These are phyloP conservation scores for Hippocampus barbouri DNA, from an alignment of 2,113 vertebrate genomes.

Conservation along the genomic window DNA sequence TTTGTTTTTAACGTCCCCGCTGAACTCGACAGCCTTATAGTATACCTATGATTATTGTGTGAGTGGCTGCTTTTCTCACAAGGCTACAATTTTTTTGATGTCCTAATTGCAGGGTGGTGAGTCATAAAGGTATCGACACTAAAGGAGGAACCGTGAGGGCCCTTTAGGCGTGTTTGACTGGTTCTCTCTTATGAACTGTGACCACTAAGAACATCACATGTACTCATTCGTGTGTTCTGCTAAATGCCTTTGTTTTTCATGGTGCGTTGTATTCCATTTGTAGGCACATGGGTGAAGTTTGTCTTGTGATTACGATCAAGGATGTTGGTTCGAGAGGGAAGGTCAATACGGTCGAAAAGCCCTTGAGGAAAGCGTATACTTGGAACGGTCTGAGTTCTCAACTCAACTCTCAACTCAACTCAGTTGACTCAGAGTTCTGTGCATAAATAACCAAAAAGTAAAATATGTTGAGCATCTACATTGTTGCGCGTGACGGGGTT, in stretches of 20 bases:
- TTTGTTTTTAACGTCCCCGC: conserved; percentile 65
- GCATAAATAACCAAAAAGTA: conserved; percentile 24
- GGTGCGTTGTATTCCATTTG: conserved; percentile 1
- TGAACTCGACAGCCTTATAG: conserved; percentile 54
- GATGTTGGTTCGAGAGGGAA: conserved; percentile 43
- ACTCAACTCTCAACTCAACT: too few species aligned
- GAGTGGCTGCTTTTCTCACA: conserved; percentile 54
- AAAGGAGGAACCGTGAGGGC: conserved; percentile 60
- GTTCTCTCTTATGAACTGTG: not conserved
- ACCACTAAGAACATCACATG: conserved; percentile 17
- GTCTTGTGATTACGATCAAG: conserved; percentile 18
- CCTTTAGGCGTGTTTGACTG: conserved; percentile 58
- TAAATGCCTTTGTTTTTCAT: not conserved
- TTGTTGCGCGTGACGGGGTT: not conserved
- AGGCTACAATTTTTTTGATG: conserved; percentile 64
- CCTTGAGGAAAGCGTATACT: conserved; percentile 35
- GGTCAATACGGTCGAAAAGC: conserved; percentile 32
- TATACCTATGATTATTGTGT: conserved; percentile 66
- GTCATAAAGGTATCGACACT: conserved; percentile 65
- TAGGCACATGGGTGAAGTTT: conserved; percentile 40
- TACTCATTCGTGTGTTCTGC: not conserved
- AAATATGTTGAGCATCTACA: conserved; percentile 17
- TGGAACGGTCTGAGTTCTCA: conserved; percentile 10
- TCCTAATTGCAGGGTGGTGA: conserved; percentile 70
- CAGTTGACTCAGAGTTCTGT: conserved; percentile 6